Percentiles rank a stretch among this genome's conserved stretches.
phyloP scores from a whole-genome alignment of 2,113 vertebrate genomes.

The Onychorhynchus coronatus region DNA sequence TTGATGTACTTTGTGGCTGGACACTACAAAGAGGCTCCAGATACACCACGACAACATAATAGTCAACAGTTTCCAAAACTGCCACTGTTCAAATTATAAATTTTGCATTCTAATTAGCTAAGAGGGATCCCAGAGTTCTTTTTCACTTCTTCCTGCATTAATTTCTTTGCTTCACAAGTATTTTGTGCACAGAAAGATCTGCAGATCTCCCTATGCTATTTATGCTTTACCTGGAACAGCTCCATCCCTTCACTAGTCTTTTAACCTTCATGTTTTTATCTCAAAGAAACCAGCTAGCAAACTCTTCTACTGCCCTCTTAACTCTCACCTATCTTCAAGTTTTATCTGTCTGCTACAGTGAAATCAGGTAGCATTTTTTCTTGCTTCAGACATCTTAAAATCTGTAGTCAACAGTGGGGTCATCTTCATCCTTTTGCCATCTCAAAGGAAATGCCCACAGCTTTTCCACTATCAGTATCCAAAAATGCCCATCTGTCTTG shows the following conservation, averaged over 20 bases:
- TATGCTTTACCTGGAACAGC: neutral
- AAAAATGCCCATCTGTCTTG: neutral
- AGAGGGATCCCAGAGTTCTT: neutral
- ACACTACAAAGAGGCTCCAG: neutral
- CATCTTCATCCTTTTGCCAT: neutral
- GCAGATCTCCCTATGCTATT: neutral
- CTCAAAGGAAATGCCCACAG: neutral
- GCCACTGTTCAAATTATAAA: accelerated
- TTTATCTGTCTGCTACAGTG: neutral
- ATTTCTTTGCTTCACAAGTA: neutral
- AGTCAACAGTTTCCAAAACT: neutral
- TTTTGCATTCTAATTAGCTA: neutral
- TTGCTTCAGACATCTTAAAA: neutral
- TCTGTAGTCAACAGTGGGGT: neutral
- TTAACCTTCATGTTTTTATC: neutral
- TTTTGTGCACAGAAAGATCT: neutral
- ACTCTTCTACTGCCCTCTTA: neutral
- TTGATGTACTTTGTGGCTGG: neutral
- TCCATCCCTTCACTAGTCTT: neutral
- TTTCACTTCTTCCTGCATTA: neutral
- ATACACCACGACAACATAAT: neutral
- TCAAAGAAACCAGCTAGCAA: constrained; percentile 8
- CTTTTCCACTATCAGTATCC: neutral
- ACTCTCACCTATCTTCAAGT: neutral
- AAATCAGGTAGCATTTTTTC: neutral